These are phyloP conservation scores for Myiopsitta monachus DNA, from an alignment of 2,113 vertebrate species.

Conservation along the genomic window DNA sequence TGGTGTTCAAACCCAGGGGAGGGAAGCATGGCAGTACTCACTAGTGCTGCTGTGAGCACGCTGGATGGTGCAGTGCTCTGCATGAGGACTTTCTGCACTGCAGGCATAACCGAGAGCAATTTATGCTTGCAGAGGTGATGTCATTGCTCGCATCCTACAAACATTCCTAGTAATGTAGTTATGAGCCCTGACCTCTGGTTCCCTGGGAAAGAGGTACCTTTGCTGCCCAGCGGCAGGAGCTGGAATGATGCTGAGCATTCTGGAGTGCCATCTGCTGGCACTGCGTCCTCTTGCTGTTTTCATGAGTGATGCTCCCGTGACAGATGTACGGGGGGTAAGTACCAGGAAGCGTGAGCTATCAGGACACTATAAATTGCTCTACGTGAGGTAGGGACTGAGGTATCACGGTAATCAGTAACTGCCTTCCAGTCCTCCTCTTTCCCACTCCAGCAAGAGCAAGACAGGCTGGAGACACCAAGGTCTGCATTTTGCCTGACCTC, in stretches of 20 bases:
- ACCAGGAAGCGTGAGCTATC: accelerated
- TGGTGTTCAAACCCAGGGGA: accelerated
- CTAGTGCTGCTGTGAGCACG: accelerated
- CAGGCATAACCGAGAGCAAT: accelerated
- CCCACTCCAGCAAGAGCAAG: neutral
- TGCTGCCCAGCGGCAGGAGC: neutral
- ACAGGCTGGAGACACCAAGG: accelerated
- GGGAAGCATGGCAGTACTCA: accelerated
- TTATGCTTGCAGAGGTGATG: accelerated
- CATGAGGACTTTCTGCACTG: accelerated
- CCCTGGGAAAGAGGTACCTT: neutral
- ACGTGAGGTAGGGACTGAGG: neutral
- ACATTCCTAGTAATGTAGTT: accelerated
- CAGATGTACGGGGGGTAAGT: accelerated
- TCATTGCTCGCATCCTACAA: accelerated
- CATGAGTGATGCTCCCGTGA: accelerated
- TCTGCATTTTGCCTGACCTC: neutral
- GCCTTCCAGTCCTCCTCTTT: neutral
- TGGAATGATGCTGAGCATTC: neutral
- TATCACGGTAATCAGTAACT: accelerated
- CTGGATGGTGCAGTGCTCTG: accelerated
- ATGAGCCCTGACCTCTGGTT: neutral
- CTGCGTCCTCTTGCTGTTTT: accelerated
- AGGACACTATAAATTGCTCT: neutral
- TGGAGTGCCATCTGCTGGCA: constrained; percentile 3